Percentiles rank a stretch among this genome's conserved stretches.
Evolutionary conservation across 2,797 vertebrate species (phyloP).

Genomic region (Etheostoma nigrum): DNA sequence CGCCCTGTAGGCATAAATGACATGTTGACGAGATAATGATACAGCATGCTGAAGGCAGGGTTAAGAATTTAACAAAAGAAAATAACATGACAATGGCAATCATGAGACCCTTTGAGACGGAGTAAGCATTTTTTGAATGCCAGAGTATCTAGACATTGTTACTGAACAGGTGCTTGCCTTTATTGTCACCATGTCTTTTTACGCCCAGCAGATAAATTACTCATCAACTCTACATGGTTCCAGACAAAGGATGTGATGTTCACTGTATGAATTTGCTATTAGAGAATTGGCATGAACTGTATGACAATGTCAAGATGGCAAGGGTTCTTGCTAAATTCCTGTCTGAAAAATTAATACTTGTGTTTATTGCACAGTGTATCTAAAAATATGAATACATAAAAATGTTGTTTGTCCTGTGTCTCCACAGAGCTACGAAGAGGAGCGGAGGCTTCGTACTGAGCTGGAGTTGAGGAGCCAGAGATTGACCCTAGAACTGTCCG

Average conservation of each 20-base stretch:
- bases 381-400: background rate
- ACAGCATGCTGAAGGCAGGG: background rate
- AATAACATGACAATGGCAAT: background rate
- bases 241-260: background rate
- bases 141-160: background rate
- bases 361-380: background rate
- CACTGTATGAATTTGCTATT: background rate
- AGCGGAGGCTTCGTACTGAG: constrained; percentile 89
- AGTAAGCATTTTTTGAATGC: background rate
- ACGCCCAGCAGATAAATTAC: background rate
- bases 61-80: constrained; percentile 7
- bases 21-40: constrained; percentile 18
- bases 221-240: background rate
- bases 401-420: background rate
- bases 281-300: background rate
- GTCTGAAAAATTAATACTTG: too few relatives aligned
- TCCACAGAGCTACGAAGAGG: constrained; percentile 91
- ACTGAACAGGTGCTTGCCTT: constrained; percentile 1
- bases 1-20: constrained; percentile 10
- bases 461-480: constrained; percentile 93
- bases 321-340: background rate
- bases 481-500: constrained; percentile 92
- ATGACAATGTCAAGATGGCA: background rate
- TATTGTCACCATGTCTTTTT: background rate
- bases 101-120: background rate